These are phyloP conservation scores for Meganola albula DNA, from an alignment of 2,888 invertebrate genomes.

Conservation along the genomic window DNA sequence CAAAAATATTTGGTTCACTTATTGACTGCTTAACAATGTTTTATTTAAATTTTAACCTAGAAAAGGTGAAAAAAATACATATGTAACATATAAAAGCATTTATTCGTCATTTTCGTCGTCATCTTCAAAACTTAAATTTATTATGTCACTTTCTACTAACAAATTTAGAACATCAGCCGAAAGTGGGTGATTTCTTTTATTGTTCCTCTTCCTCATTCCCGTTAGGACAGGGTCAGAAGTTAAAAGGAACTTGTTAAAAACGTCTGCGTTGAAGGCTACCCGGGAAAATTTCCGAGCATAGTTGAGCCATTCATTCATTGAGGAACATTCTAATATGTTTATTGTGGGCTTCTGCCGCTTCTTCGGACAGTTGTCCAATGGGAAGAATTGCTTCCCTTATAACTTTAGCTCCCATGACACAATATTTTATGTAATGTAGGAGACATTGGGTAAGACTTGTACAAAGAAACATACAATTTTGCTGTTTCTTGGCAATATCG, in stretches of 20 bases:
- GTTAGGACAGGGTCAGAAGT: constrained; percentile 11
- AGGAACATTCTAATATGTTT: constrained; percentile 14
- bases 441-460: constrained; percentile 13
- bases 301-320: too few species aligned
- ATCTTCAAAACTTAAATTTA: neutral
- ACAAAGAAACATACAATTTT: constrained; percentile 12
- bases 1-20: constrained; percentile 3
- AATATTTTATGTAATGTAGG: constrained; percentile 8
- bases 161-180: neutral
- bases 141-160: neutral
- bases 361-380: constrained; percentile 32
- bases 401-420: constrained; percentile 4
- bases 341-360: constrained; percentile 28
- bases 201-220: neutral
- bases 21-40: too few species aligned
- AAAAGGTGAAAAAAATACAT: too few species aligned
- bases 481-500: constrained; percentile 15
- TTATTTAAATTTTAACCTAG: too few species aligned
- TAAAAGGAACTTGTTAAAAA: constrained; percentile 16
- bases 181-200: neutral
- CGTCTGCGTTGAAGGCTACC: constrained; percentile 10
- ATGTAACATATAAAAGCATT: too few species aligned
- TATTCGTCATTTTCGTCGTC: too few species aligned
- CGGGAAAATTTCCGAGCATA: constrained; percentile 8
- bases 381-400: constrained; percentile 24